These are phyloP conservation scores for Philonicus albiceps DNA, from an alignment of 2,888 invertebrate genomes.

Conservation along the genomic window DNA sequence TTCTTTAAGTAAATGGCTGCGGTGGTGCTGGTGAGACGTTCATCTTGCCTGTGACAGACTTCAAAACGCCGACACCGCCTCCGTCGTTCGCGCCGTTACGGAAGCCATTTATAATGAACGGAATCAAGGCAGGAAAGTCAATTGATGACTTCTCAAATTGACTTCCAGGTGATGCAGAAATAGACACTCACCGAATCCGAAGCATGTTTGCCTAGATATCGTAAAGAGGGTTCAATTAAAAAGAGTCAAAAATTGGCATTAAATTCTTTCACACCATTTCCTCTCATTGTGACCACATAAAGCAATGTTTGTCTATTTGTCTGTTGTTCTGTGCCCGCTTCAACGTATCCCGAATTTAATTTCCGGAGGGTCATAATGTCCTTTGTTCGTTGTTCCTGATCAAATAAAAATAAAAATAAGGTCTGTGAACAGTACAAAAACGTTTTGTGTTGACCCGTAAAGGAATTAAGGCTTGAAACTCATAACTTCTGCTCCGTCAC, in stretches of 20 bases:
- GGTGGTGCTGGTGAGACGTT: neutral
- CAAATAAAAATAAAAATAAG: too few relatives aligned
- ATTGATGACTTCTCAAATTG: neutral
- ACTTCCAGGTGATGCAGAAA: neutral
- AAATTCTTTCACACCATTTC: neutral
- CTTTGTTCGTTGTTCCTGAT: too few relatives aligned
- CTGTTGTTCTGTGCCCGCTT: too few relatives aligned
- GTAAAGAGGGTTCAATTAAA: neutral
- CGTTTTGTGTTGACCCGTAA: too few relatives aligned
- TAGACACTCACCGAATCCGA: neutral
- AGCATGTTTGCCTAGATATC: neutral
- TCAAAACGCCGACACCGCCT: neutral
- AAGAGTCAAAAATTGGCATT: neutral
- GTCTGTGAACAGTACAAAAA: too few relatives aligned
- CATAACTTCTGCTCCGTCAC: too few relatives aligned
- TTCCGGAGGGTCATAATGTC: too few relatives aligned
- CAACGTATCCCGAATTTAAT: too few relatives aligned
- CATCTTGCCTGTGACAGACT: neutral
- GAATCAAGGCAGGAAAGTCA: neutral
- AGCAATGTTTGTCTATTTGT: too few relatives aligned
- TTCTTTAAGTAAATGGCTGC: neutral
- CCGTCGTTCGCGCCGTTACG: too few relatives aligned
- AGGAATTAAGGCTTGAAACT: too few relatives aligned
- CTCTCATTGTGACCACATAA: neutral
- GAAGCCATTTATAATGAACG: neutral